Conservation (phyloP, 2,797 vertebrate species). For the Amblyopsis hoosieri region DNA sequence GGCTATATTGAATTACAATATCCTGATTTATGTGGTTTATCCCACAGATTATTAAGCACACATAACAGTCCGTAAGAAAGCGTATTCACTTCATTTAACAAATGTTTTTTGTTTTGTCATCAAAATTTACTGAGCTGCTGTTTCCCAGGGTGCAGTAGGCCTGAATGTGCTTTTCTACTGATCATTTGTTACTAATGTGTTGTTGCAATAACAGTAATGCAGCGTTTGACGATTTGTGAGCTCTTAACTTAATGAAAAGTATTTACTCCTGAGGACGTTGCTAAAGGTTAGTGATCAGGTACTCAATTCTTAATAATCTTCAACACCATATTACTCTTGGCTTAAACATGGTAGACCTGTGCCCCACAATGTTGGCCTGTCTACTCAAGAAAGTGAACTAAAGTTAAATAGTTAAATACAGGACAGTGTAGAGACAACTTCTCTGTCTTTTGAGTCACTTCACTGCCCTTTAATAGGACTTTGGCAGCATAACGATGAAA, state of each 20-base stretch:
- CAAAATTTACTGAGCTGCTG: constrained; percentile 19
- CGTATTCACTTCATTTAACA: background rate
- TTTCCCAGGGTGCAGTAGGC: constrained; percentile 12
- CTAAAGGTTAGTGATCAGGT: constrained; percentile 12
- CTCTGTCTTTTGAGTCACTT: background rate
- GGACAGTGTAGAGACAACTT: no score
- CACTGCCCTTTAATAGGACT: constrained; percentile 9
- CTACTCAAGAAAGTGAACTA: no score
- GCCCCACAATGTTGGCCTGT: background rate
- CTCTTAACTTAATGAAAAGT: constrained; percentile 86
- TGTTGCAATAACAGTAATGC: constrained; percentile 70
- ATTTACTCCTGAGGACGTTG: constrained; percentile 65
- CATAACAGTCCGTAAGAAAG: no score
- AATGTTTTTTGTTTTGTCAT: constrained; percentile 16
- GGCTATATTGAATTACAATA: background rate
- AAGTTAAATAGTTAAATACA: no score
- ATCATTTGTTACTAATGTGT: constrained; percentile 66
- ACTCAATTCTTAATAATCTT: background rate
- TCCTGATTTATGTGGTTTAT: background rate
- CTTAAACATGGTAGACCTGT: constrained; percentile 7
- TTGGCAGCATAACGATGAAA: background rate
- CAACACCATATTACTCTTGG: background rate
- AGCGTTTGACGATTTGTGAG: constrained; percentile 69
- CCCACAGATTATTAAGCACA: no score
- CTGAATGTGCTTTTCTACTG: constrained; percentile 30